Percentiles rank a stretch among this genome's conserved stretches.
Conservation (phyloP, 2,888 invertebrate genomes). For the Himalopsyche anomala region DNA sequence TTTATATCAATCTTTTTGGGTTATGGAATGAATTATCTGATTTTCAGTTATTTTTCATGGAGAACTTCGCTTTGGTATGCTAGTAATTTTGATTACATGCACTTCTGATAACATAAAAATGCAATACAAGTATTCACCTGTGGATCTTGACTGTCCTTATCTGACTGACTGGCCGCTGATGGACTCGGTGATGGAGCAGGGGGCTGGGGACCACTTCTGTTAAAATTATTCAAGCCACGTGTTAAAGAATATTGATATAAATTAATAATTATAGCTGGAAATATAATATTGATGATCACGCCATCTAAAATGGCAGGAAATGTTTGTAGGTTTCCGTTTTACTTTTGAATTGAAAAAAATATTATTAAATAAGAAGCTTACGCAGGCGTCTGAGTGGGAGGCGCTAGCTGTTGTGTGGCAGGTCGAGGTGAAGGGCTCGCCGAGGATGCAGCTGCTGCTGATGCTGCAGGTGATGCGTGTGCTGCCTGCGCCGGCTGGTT, state of each 20-base stretch:
- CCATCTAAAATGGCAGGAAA: no score
- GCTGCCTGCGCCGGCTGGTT: slow-evolving; percentile 72
- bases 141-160: slow-evolving; percentile 89
- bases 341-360: no score
- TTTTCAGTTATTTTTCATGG: no score
- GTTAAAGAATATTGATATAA: neutral
- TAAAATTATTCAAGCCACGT: slow-evolving; percentile 40
- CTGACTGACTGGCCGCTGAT: slow-evolving; percentile 93
- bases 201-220: slow-evolving; percentile 70
- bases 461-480: slow-evolving; percentile 71
- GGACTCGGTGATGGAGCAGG: slow-evolving; percentile 84
- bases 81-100: no score
- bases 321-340: no score
- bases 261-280: no score
- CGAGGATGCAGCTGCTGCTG: slow-evolving; percentile 73
- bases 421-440: slow-evolving; percentile 72
- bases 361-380: slow-evolving; percentile 68
- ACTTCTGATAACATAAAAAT: no score
- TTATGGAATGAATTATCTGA: no score
- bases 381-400: slow-evolving; percentile 72
- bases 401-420: slow-evolving; percentile 69
- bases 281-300: no score
- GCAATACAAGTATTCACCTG: slow-evolving; percentile 75
- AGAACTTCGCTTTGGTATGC: no score
- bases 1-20: no score